Conservation (phyloP, 2,797 vertebrate genomes). For the Aulostomus chinensis region DNA sequence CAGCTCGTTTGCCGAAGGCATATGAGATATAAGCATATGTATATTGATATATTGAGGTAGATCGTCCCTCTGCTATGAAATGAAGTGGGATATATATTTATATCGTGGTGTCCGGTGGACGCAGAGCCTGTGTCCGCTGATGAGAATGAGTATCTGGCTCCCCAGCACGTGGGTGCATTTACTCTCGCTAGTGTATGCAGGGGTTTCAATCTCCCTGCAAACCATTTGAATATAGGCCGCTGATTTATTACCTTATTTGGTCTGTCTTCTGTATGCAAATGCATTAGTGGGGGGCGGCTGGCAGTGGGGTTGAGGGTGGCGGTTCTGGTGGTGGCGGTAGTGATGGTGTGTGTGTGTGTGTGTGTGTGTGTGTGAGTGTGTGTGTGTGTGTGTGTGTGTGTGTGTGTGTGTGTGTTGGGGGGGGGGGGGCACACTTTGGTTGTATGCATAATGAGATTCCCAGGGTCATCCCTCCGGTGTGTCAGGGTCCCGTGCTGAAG, state of each 20-base stretch:
- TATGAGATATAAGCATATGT: conserved; percentile 76
- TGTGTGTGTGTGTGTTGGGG: not conserved
- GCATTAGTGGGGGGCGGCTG: conserved; percentile 58
- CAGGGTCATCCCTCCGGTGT: conserved; percentile 83
- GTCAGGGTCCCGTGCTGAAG: conserved; percentile 70
- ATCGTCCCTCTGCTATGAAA: conserved; percentile 75
- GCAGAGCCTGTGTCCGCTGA: conserved; percentile 74
- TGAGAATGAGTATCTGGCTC: conserved; percentile 73
- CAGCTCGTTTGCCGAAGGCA: conserved; percentile 74
- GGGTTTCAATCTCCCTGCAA: conserved; percentile 79
- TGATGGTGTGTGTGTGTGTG: conserved; percentile 10
- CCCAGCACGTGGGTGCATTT: conserved; percentile 72
- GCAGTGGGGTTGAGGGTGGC: conserved; percentile 53
- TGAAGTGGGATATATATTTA: conserved; percentile 70
- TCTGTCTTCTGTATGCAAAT: conserved; percentile 88
- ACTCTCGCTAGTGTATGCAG: conserved; percentile 71
- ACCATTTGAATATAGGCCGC: conserved; percentile 84
- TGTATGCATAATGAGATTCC: conserved; percentile 85
- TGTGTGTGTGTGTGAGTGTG: too few relatives aligned
- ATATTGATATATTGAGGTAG: conserved; percentile 81
- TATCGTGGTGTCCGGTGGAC: conserved; percentile 74
- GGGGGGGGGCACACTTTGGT: conserved; percentile 70
- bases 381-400: too few relatives aligned
- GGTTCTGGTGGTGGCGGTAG: conserved; percentile 48
- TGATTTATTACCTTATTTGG: conserved; percentile 89